Conservation (phyloP, 2,797 vertebrate genomes). For the Coendou prehensilis region DNA sequence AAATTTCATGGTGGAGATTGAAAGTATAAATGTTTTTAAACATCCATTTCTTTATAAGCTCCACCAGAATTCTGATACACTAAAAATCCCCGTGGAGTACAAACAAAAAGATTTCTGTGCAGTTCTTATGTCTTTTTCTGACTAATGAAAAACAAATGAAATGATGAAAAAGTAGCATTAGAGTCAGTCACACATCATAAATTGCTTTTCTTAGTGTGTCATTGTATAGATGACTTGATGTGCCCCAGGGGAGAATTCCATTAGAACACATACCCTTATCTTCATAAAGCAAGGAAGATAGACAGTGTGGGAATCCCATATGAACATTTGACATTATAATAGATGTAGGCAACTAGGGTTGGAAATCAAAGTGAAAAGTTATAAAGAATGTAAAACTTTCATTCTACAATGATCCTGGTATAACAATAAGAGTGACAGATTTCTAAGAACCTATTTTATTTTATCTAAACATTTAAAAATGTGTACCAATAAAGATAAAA, state of each 20-base stretch:
- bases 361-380: background rate
- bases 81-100: slow-evolving; percentile 47
- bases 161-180: slow-evolving; percentile 82
- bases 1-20: slow-evolving; percentile 13
- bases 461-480: background rate
- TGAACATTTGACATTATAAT: slow-evolving; percentile 27
- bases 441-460: background rate
- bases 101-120: slow-evolving; percentile 60
- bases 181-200: slow-evolving; percentile 83
- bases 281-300: slow-evolving; percentile 33
- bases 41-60: slow-evolving; percentile 36
- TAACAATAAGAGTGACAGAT: background rate
- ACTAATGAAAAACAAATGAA: slow-evolving; percentile 84
- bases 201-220: slow-evolving; percentile 79
- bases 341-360: background rate
- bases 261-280: slow-evolving; percentile 70
- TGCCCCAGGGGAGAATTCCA: slow-evolving; percentile 79
- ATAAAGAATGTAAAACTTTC: background rate
- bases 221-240: slow-evolving; percentile 78
- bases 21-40: slow-evolving; percentile 23
- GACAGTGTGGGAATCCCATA: slow-evolving; percentile 36
- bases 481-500: background rate
- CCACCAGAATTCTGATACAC: slow-evolving; percentile 35
- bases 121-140: slow-evolving; percentile 69
- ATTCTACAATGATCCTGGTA: background rate